These are phyloP conservation scores for Numida meleagris DNA, from an alignment of 2,113 vertebrate species.

Conservation along the genomic window DNA sequence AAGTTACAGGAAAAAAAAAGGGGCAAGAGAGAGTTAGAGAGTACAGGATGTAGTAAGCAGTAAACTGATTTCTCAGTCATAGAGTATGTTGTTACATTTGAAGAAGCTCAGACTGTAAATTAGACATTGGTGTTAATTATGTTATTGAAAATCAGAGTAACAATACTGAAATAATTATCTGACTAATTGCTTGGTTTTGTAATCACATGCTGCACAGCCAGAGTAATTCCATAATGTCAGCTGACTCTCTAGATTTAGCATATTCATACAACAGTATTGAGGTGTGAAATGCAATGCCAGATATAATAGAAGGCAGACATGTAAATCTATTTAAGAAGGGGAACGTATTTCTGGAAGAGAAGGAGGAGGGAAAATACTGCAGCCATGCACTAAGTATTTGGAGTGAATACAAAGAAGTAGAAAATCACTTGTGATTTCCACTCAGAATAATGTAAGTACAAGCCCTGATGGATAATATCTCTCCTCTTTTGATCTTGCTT, in stretches of 20 bases:
- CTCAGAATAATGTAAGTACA: background rate
- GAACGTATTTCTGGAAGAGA: background rate
- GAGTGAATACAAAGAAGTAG: background rate
- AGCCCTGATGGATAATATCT: background rate
- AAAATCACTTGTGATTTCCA: constrained; percentile 11
- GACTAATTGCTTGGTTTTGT: constrained; percentile 3
- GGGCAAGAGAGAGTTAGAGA: background rate
- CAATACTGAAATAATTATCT: constrained; percentile 12
- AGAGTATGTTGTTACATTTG: background rate
- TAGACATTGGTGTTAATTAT: constrained; percentile 5
- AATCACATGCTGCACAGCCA: background rate
- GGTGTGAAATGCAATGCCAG: background rate
- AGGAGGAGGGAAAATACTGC: background rate
- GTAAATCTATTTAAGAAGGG: background rate
- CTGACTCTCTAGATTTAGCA: background rate
- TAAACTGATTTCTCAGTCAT: background rate
- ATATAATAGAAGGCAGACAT: background rate
- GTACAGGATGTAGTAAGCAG: background rate
- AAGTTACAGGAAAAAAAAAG: background rate
- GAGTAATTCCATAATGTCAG: background rate
- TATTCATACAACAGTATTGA: background rate
- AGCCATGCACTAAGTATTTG: background rate
- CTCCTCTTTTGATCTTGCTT: background rate
- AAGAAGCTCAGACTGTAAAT: background rate
- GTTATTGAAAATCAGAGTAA: constrained; percentile 20